phyloP scores from a whole-genome alignment of 1,140 invertebrate genomes.

The Diorhabda sublineata region DNA sequence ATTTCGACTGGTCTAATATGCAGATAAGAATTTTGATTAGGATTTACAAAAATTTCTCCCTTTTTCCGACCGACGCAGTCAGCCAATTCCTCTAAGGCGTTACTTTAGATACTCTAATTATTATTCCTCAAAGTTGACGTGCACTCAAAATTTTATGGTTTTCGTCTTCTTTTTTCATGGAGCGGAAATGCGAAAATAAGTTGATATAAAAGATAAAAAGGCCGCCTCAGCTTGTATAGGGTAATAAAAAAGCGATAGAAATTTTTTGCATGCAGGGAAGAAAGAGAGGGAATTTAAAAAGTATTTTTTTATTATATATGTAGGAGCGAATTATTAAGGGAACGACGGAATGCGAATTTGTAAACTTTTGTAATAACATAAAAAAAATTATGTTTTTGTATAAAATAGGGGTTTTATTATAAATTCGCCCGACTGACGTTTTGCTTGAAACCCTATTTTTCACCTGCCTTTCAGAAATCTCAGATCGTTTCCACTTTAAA shows the following conservation, averaged over 20 bases:
- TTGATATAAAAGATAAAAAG: conserved; percentile 13
- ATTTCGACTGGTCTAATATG: neutral
- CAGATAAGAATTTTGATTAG: conserved; percentile 11
- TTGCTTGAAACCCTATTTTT: no score
- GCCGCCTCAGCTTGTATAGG: conserved; percentile 3
- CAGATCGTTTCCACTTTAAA: no score
- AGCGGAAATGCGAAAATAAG: conserved; percentile 15
- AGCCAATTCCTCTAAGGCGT: conserved; percentile 14
- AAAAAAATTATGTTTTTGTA: no score
- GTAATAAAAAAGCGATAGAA: conserved; percentile 10
- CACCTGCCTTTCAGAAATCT: no score
- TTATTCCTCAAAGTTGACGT: conserved; percentile 14
- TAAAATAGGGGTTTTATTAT: no score
- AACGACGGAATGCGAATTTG: no score
- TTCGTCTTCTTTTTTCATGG: conserved; percentile 4
- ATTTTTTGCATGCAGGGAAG: conserved; percentile 3
- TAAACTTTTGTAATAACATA: no score
- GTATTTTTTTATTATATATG: neutral
- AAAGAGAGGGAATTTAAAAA: neutral
- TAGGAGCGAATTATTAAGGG: no score
- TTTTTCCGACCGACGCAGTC: conserved; percentile 4
- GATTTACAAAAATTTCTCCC: conserved; percentile 11
- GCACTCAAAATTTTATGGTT: conserved; percentile 14
- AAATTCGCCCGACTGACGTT: no score
- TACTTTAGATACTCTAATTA: conserved; percentile 14